These are phyloP conservation scores for Ochropacha duplaris DNA, from an alignment of 2,888 invertebrate genomes.

Conservation along the genomic window DNA sequence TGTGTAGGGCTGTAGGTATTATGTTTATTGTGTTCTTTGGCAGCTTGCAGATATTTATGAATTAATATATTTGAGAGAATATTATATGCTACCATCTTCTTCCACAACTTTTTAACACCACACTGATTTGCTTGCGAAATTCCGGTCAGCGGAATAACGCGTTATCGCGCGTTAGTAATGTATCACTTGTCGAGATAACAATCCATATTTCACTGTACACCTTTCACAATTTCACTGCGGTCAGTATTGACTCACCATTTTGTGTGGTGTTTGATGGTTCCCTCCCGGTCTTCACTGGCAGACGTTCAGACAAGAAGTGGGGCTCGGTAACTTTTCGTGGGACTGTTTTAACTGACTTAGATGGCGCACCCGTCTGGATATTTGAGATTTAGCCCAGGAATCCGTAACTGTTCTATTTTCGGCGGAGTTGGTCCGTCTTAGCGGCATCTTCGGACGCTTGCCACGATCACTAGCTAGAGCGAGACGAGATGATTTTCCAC, in stretches of 20 bases:
- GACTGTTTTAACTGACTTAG: slow-evolving; percentile 89
- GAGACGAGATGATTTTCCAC: slow-evolving; percentile 58
- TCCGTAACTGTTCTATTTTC: slow-evolving; percentile 81
- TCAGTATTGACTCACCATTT: slow-evolving; percentile 85
- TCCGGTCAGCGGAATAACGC: slow-evolving; percentile 72
- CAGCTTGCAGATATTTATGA: slow-evolving; percentile 50
- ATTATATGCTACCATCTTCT: slow-evolving; percentile 58
- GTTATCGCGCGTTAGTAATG: slow-evolving; percentile 43
- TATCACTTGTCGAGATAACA: slow-evolving; percentile 62
- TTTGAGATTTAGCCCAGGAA: slow-evolving; percentile 85
- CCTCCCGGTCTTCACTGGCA: slow-evolving; percentile 88
- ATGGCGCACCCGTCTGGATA: slow-evolving; percentile 87
- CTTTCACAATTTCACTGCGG: slow-evolving; percentile 75
- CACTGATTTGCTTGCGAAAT: slow-evolving; percentile 64
- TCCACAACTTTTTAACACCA: slow-evolving; percentile 62
- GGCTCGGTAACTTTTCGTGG: slow-evolving; percentile 85
- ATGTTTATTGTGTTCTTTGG: slow-evolving; percentile 50
- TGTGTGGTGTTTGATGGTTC: slow-evolving; percentile 85
- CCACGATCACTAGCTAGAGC: slow-evolving; percentile 44
- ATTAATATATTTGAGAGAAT: slow-evolving; percentile 27
- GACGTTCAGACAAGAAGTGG: slow-evolving; percentile 91
- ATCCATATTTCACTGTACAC: slow-evolving; percentile 73
- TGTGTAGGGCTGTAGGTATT: slow-evolving; percentile 46
- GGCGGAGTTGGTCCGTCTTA: slow-evolving; percentile 65
- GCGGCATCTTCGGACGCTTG: slow-evolving; percentile 52